These are phyloP conservation scores for Heteropelma amictum DNA, from an alignment of 2,888 invertebrate genomes.

Conservation along the genomic window DNA sequence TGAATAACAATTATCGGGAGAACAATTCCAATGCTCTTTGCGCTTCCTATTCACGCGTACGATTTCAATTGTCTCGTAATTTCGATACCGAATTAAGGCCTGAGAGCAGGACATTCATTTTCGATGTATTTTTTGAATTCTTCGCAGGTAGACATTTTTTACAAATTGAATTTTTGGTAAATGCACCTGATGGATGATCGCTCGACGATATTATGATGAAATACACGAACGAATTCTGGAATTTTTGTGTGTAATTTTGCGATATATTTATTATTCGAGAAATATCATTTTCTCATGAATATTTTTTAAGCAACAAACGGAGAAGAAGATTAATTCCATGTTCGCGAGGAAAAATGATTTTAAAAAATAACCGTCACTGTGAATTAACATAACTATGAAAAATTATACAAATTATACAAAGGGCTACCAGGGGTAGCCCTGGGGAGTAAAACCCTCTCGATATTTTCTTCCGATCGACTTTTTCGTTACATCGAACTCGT, in stretches of 20 bases:
- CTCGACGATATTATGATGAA: too few relatives aligned
- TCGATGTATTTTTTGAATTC: too few relatives aligned
- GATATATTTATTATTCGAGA: too few relatives aligned
- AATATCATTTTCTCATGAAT: background rate
- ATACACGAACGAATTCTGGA: too few relatives aligned
- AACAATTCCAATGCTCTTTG: background rate
- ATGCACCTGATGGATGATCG: too few relatives aligned
- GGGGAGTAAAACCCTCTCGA: constrained; percentile 17
- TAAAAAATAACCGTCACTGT: constrained; percentile 40
- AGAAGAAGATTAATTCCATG: background rate
- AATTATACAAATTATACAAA: constrained; percentile 52
- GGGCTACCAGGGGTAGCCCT: too few relatives aligned
- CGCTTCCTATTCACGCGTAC: background rate
- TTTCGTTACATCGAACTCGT: constrained; percentile 49
- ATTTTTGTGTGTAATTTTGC: too few relatives aligned
- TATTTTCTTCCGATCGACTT: constrained; percentile 53
- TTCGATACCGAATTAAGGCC: too few relatives aligned
- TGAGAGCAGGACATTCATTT: too few relatives aligned
- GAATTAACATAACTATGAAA: constrained; percentile 49
- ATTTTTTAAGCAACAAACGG: background rate
- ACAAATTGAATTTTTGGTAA: too few relatives aligned
- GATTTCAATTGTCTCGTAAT: too few relatives aligned
- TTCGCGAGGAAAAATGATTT: background rate
- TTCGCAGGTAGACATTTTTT: too few relatives aligned
- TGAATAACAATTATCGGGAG: constrained; percentile 50